These are phyloP conservation scores for Gorsachius magnificus DNA, from an alignment of 2,797 vertebrate genomes.

Conservation along the genomic window DNA sequence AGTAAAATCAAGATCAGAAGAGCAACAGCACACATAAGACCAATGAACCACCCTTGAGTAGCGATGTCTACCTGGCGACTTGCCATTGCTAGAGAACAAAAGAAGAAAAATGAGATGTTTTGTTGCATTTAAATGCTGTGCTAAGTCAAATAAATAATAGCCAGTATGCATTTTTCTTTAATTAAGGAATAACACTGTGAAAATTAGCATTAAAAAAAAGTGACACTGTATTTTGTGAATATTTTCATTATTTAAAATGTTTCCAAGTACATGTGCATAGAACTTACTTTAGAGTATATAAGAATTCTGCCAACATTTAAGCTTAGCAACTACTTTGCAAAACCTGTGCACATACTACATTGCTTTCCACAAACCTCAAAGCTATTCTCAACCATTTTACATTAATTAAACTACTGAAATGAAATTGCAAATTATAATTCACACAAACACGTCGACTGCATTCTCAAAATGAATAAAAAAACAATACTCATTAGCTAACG, in stretches of 20 bases:
- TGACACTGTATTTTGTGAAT: neutral
- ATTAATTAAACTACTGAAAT: slow-evolving; percentile 1
- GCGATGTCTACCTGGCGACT: slow-evolving; percentile 97
- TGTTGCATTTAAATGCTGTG: slow-evolving; percentile 11
- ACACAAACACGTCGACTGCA: neutral
- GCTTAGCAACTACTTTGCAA: neutral
- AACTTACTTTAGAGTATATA: neutral
- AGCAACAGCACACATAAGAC: slow-evolving; percentile 97
- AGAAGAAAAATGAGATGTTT: slow-evolving; percentile 2
- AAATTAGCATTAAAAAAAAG: neutral
- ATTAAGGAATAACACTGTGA: neutral
- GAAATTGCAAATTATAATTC: neutral
- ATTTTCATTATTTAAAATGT: neutral
- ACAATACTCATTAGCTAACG: neutral
- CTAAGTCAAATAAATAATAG: neutral
- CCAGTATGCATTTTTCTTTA: neutral
- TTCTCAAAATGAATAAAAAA: slow-evolving; percentile 15
- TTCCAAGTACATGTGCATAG: neutral
- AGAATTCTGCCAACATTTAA: neutral
- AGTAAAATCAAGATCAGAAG: slow-evolving; percentile 96
- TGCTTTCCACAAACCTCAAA: neutral
- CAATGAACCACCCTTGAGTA: slow-evolving; percentile 99
- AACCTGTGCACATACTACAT: neutral
- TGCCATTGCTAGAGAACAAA: slow-evolving; percentile 85
- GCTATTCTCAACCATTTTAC: neutral